Percentiles rank a stretch among this genome's conserved stretches.
Evolutionary conservation across 1,140 invertebrate genomes (phyloP).

Genomic region (Macrotrachela quadricornifera): DNA sequence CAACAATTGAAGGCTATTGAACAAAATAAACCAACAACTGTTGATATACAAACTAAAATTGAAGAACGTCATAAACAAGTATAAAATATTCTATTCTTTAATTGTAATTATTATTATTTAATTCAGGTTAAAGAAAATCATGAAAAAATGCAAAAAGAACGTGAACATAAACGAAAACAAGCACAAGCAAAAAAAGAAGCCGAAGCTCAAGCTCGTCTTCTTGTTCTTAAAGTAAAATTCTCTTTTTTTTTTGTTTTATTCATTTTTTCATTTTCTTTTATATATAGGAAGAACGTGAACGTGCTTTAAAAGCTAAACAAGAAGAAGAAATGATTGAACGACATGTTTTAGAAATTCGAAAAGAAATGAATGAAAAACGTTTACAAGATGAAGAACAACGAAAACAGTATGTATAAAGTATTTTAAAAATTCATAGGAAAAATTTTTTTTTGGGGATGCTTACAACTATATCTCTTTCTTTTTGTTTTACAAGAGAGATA

Average conservation of each 20-base stretch:
- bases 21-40: conserved; percentile 9
- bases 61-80: conserved; percentile 19
- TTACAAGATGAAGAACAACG: conserved; percentile 15
- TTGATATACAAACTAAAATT: conserved; percentile 19
- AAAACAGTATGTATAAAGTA: conserved; percentile 11
- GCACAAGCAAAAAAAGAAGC: conserved; percentile 19
- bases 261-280: conserved; percentile 7
- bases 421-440: no score
- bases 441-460: no score
- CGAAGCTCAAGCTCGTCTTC: conserved; percentile 17
- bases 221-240: conserved; percentile 17
- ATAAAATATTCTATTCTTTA: no score
- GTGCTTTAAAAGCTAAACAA: conserved; percentile 14
- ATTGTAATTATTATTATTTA: conserved; percentile 1
- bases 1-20: conserved; percentile 15
- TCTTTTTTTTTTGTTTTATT: neutral
- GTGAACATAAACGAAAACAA: conserved; percentile 14
- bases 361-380: conserved; percentile 22
- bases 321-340: conserved; percentile 22
- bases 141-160: conserved; percentile 18
- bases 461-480: no score
- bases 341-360: conserved; percentile 22
- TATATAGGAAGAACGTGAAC: conserved; percentile 19
- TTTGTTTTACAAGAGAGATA: neutral
- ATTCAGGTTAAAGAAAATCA: conserved; percentile 24